phyloP scores from a whole-genome alignment of 2,797 vertebrate species.

The Chaenodraco wilsoni region DNA sequence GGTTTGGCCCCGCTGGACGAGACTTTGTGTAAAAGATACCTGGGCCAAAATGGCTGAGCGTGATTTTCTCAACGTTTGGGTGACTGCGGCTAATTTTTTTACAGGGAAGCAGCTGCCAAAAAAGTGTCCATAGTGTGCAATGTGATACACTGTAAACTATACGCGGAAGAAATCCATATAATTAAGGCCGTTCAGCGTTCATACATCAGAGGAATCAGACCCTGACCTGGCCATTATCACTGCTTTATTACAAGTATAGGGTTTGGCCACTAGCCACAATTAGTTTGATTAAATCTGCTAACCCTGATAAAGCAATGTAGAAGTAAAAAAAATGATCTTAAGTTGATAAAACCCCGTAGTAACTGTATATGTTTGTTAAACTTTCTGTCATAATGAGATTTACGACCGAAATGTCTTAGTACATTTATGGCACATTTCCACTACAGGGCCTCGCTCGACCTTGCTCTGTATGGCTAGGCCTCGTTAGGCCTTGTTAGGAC shows the following conservation, averaged over 20 bases:
- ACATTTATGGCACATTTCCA: neutral
- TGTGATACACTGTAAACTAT: slow-evolving; percentile 74
- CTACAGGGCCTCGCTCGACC: too few species aligned
- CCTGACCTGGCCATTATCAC: slow-evolving; percentile 49
- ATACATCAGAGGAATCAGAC: slow-evolving; percentile 57
- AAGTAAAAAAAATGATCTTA: slow-evolving; percentile 8
- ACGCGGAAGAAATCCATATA: slow-evolving; percentile 65
- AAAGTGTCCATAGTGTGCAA: slow-evolving; percentile 62
- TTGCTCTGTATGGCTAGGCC: too few species aligned
- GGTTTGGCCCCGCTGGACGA: slow-evolving; percentile 53
- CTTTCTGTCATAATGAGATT: neutral
- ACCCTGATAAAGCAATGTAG: slow-evolving; percentile 24
- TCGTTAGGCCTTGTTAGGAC: too few species aligned
- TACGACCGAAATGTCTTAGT: neutral
- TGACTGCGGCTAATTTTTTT: slow-evolving; percentile 57
- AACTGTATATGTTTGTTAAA: neutral
- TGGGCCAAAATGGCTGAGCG: slow-evolving; percentile 62
- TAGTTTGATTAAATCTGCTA: slow-evolving; percentile 49
- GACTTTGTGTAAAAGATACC: slow-evolving; percentile 63
- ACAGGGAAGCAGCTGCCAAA: slow-evolving; percentile 63
- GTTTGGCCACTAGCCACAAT: slow-evolving; percentile 21
- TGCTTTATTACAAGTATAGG: slow-evolving; percentile 30
- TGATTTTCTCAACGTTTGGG: slow-evolving; percentile 68
- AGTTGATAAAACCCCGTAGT: neutral
- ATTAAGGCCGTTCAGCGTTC: slow-evolving; percentile 60